Evolutionary conservation across 2,113 vertebrate species (phyloP).

Genomic region (Platichthys stellatus): DNA sequence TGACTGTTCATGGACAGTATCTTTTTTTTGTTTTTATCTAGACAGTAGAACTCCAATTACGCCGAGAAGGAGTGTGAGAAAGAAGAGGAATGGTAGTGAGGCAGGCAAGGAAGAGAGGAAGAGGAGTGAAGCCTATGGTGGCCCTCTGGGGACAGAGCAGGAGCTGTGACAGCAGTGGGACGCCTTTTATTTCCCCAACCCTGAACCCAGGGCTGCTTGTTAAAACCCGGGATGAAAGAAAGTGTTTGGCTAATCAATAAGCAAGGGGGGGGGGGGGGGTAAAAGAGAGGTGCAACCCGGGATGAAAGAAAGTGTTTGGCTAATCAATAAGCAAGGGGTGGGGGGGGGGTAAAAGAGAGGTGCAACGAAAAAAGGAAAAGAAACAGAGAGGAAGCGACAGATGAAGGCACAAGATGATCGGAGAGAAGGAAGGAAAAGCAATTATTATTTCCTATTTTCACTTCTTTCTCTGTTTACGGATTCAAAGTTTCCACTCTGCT

Average conservation of each 20-base stretch:
- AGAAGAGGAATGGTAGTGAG: not conserved
- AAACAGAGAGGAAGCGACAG: not conserved
- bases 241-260: constrained; percentile 62
- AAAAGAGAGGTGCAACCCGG: not conserved
- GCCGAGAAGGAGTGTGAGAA: not conserved
- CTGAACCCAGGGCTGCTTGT: constrained; percentile 60
- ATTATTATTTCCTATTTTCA: too few relatives aligned
- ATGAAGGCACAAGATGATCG: too few relatives aligned
- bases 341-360: not conserved
- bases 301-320: constrained; percentile 41
- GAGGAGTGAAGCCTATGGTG: constrained; percentile 25
- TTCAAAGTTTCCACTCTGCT: too few relatives aligned
- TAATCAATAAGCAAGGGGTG: constrained; percentile 54
- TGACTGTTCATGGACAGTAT: constrained; percentile 16
- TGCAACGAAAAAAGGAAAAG: not conserved
- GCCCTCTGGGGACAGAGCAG: constrained; percentile 42
- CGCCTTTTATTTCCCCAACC: constrained; percentile 60
- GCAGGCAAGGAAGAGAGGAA: constrained; percentile 8
- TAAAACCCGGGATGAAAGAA: constrained; percentile 56
- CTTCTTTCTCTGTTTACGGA: too few relatives aligned
- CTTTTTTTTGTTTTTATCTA: not conserved
- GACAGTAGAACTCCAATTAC: constrained; percentile 50
- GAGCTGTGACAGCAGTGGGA: constrained; percentile 57
- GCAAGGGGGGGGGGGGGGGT: not conserved
- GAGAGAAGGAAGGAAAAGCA: too few relatives aligned